phyloP scores from a whole-genome alignment of 2,797 vertebrate species.

The Cryptoprocta ferox region DNA sequence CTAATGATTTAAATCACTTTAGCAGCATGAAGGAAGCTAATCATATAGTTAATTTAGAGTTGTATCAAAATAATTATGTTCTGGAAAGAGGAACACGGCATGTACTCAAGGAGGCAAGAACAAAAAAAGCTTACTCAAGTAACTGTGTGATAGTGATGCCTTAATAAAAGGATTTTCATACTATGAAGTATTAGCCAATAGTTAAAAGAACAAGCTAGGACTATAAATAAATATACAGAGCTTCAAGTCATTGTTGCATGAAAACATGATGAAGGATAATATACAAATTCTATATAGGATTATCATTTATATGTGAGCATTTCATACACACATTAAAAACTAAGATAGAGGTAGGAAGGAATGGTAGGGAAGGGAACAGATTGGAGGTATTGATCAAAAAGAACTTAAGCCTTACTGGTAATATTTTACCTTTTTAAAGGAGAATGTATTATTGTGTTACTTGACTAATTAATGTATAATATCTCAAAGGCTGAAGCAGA shows the following conservation, averaged over 20 bases:
- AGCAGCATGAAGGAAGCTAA: not conserved
- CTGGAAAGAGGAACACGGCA: not conserved
- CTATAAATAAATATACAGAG: not conserved
- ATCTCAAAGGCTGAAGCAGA: not conserved
- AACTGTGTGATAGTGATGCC: not conserved
- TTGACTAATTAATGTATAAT: not conserved
- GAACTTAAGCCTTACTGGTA: not conserved
- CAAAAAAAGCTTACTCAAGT: not conserved
- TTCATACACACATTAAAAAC: not conserved
- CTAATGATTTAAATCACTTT: not conserved
- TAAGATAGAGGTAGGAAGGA: not conserved
- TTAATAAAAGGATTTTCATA: not conserved
- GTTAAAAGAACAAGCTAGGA: not conserved
- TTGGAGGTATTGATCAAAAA: not conserved
- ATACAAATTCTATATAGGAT: not conserved
- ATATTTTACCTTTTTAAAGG: slow-evolving; percentile 19
- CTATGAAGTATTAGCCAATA: not conserved
- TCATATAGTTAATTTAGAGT: not conserved
- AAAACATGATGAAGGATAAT: not conserved
- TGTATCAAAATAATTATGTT: not conserved
- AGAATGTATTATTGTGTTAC: not conserved
- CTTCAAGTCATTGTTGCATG: not conserved
- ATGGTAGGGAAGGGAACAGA: not conserved
- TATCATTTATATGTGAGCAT: not conserved
- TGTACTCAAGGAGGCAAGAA: not conserved